phyloP scores from a whole-genome alignment of 2,888 invertebrate genomes.

The Lamproptera curius region DNA sequence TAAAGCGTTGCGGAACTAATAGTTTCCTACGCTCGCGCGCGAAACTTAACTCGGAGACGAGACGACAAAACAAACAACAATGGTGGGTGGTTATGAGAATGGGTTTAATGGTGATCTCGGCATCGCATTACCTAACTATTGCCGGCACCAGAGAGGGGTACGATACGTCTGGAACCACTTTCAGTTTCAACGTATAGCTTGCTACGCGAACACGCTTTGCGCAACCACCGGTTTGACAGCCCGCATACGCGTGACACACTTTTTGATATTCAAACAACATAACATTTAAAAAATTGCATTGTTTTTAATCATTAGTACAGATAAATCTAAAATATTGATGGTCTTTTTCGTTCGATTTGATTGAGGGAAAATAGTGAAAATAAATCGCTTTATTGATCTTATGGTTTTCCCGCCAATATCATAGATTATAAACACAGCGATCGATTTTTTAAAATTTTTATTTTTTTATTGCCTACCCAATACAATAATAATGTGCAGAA shows the following conservation, averaged over 20 bases:
- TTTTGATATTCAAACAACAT: conserved; percentile 39
- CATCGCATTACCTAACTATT: conserved; percentile 44
- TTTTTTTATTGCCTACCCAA: too few species aligned
- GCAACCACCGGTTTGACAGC: conserved; percentile 45
- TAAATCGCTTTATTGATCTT: background rate
- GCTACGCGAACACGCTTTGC: conserved; percentile 52
- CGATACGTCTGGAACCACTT: conserved; percentile 50
- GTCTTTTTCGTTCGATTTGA: background rate
- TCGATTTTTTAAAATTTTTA: conserved; percentile 3
- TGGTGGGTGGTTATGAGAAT: conserved; percentile 45
- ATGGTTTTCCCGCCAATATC: conserved; percentile 30
- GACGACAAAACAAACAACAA: conserved; percentile 37
- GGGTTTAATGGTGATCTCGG: conserved; percentile 51
- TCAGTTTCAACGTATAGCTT: conserved; percentile 63
- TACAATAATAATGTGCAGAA: conserved; percentile 50
- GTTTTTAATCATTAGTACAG: background rate
- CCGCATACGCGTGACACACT: conserved; percentile 65
- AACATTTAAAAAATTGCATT: conserved; percentile 25
- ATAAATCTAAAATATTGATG: background rate
- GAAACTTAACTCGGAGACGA: conserved; percentile 27
- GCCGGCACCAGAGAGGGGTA: conserved; percentile 38
- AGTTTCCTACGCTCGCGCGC: conserved; percentile 24
- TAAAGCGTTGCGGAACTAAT: conserved; percentile 16
- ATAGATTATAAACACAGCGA: background rate
- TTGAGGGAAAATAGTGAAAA: conserved; percentile 11